phyloP scores from a whole-genome alignment of 2,888 invertebrate genomes.

The Sepioteuthis lessoniana region DNA sequence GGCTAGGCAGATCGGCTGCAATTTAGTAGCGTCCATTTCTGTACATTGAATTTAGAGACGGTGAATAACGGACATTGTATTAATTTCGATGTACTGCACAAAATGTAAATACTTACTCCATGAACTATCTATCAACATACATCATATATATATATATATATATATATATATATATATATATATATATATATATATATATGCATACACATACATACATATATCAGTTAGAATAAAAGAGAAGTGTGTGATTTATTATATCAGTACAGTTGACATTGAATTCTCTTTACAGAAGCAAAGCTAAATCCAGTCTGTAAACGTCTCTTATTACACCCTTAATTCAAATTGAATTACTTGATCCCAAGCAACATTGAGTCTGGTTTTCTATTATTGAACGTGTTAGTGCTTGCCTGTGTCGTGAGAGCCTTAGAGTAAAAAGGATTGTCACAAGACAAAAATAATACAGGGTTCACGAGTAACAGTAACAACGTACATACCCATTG shows the following conservation, averaged over 20 bases:
- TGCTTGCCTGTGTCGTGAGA: too few relatives aligned
- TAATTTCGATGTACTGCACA: slow-evolving; percentile 44
- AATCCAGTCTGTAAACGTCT: background rate
- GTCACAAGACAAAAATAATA: too few relatives aligned
- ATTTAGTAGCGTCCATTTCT: background rate
- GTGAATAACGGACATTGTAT: background rate
- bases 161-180: slow-evolving; percentile 49
- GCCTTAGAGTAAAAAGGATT: too few relatives aligned
- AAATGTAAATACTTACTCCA: slow-evolving; percentile 47
- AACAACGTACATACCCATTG: too few relatives aligned
- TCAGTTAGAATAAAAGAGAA: slow-evolving; percentile 36
- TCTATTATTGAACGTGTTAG: background rate
- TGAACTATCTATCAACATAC: slow-evolving; percentile 42
- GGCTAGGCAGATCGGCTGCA: slow-evolving; percentile 21
- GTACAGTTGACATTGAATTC: background rate
- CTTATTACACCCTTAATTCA: slow-evolving; percentile 44
- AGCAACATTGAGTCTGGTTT: background rate
- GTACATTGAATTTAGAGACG: slow-evolving; percentile 33
- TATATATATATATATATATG: slow-evolving; percentile 41
- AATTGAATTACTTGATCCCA: slow-evolving; percentile 45
- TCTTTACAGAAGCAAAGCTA: slow-evolving; percentile 4
- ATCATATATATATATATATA: slow-evolving; percentile 48
- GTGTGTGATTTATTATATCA: slow-evolving; percentile 39
- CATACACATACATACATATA: slow-evolving; percentile 40
- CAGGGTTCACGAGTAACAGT: too few relatives aligned